Percentiles rank a stretch among this genome's conserved stretches.
Evolutionary conservation across 2,888 invertebrate genomes (phyloP).

Genomic region (Noctua fimbriata): DNA sequence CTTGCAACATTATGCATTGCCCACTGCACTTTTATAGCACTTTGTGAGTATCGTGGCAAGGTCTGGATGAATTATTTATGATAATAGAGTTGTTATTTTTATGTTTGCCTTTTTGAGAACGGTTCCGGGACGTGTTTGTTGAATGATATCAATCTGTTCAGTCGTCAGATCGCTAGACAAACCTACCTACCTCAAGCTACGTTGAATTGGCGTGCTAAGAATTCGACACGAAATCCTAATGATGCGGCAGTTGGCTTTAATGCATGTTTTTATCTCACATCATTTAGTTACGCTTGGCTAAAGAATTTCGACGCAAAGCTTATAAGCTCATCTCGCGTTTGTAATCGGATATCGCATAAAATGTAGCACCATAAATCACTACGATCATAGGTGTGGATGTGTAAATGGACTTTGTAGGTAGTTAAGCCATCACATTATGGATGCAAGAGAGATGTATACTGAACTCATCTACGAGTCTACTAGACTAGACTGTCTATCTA

Average conservation of each 20-base stretch:
- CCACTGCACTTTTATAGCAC: conserved; percentile 51
- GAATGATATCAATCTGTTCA: conserved; percentile 1
- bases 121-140: conserved; percentile 9
- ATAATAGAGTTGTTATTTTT: conserved; percentile 28
- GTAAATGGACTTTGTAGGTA: background rate
- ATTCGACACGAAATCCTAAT: background rate
- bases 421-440: background rate
- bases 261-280: background rate
- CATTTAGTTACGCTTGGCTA: background rate
- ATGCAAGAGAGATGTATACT: background rate
- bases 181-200: background rate
- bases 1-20: conserved; percentile 62
- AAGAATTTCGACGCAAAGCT: background rate
- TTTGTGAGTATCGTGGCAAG: conserved; percentile 26
- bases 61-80: conserved; percentile 42
- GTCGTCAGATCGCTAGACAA: background rate
- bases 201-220: background rate
- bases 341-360: conserved; percentile 13
- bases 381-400: background rate
- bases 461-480: background rate
- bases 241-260: background rate
- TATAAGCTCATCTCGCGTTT: background rate
- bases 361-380: background rate
- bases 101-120: conserved; percentile 20
- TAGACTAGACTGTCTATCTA: background rate